These are phyloP conservation scores for Stegastes partitus DNA, from an alignment of 2,113 vertebrate species.

Conservation along the genomic window DNA sequence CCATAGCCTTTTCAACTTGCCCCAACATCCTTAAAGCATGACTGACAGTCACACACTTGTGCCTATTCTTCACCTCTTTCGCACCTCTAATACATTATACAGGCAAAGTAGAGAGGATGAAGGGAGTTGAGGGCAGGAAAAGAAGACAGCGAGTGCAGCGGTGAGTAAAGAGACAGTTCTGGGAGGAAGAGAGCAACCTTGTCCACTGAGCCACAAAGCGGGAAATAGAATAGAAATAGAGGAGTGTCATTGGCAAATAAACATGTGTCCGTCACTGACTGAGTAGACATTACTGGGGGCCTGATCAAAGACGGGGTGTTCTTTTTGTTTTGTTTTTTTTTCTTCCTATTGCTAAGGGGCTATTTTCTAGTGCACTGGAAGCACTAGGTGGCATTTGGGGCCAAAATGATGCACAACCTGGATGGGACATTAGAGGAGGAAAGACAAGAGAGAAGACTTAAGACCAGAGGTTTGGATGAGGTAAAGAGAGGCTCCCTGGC, in stretches of 20 bases:
- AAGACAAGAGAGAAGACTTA: conserved; percentile 7
- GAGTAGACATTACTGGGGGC: neutral
- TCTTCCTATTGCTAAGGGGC: conserved; percentile 2
- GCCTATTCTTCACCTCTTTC: conserved; percentile 19
- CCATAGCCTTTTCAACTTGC: conserved; percentile 29
- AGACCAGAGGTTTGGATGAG: conserved; percentile 46
- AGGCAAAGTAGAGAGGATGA: conserved; percentile 19
- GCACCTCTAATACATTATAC: conserved; percentile 18
- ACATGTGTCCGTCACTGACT: neutral
- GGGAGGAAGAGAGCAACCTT: conserved; percentile 16
- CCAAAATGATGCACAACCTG: neutral
- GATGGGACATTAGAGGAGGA: neutral
- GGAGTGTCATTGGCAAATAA: conserved; percentile 13
- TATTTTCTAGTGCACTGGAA: conserved; percentile 7
- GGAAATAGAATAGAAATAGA: conserved; percentile 15
- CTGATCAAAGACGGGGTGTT: conserved; percentile 39
- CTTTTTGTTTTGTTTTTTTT: conserved; percentile 7
- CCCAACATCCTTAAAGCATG: conserved; percentile 38
- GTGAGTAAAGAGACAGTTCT: conserved; percentile 27
- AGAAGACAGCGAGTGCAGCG: conserved; percentile 16
- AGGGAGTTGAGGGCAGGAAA: neutral
- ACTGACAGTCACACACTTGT: conserved; percentile 31
- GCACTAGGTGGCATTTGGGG: neutral
- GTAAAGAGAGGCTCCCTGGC: conserved; percentile 39
- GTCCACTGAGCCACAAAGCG: conserved; percentile 40